Evolutionary conservation across 2,797 vertebrate species (phyloP), one percentile per base, ranked within the genome.

Genomic region (Staurois parvus): DNA sequence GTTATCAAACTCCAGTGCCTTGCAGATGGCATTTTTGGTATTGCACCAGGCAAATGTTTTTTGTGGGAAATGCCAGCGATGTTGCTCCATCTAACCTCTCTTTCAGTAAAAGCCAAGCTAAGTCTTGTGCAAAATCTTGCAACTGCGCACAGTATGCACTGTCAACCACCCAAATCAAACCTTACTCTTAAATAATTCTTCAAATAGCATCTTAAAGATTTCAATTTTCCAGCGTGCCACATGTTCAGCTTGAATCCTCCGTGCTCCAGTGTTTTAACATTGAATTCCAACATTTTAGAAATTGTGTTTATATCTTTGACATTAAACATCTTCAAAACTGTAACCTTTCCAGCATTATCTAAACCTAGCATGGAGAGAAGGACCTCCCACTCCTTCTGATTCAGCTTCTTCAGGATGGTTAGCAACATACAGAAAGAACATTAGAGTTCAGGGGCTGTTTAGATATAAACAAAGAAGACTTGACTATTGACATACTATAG

Each of bases 141-240:
- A 98, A 89, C 84, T 97, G 91, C 69, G 96, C 95, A 68, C 95
- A 93, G 92, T 98, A 97, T 0, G 96, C 96, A 0, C 96, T 97
- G 94, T 98, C 97, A 91, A 98, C 97, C 88, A 98, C 97, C 97
- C 97, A 98, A 92, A 98, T 95, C 89, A 98, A 92, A 12, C 97
- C 97, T 97, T 98, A 92, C 97, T 97, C 91, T 98, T 97, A 56
- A 98, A 98, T 92, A 98, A 93, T 98, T 98, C 90, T 96, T 95
- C 97, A 97, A 98, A 85, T 98, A 98, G 5, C 97, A 98, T 7
- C 96, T 96, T 88, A 98, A 92, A 0, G 97, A 98, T 90, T 96
- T 98, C 91, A 98, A 96, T 83, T 97, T 97, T 0, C 97, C 97
- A 0, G 97, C 97, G 2, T 98, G 97, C 97, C 97, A 98, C 83